A percentile compares a stretch with the other conserved stretches of the same genome.
Conservation (phyloP, 2,113 vertebrate species). For the Dromiciops gliroides region DNA sequence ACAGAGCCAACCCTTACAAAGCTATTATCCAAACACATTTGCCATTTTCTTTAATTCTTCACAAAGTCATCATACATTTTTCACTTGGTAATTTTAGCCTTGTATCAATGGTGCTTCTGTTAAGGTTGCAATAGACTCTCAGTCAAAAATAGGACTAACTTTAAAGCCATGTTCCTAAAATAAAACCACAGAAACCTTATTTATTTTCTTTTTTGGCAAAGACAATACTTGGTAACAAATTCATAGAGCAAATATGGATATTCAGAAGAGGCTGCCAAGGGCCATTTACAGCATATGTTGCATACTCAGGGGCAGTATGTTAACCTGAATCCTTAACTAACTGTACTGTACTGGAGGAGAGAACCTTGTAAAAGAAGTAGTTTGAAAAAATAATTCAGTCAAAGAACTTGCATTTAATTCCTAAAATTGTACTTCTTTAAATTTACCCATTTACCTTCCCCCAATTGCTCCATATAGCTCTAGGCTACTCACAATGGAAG, state of each 20-base stretch:
- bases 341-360: conserved; percentile 7
- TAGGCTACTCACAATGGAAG: background rate
- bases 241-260: conserved; percentile 27
- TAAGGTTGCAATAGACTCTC: conserved; percentile 25
- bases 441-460: background rate
- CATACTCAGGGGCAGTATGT: background rate
- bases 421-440: conserved; percentile 15
- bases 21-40: conserved; percentile 8
- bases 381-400: conserved; percentile 1
- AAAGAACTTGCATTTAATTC: background rate
- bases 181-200: conserved; percentile 27
- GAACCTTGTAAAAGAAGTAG: background rate
- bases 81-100: conserved; percentile 32
- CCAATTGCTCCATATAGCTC: background rate
- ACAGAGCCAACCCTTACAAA: conserved; percentile 37
- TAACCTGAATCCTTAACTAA: conserved; percentile 51
- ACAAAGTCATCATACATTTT: conserved; percentile 38
- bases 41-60: conserved; percentile 20
- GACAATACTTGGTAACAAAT: conserved; percentile 32
- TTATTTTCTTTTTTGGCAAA: conserved; percentile 47
- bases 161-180: conserved; percentile 42
- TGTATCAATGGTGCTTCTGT: conserved; percentile 31
- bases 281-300: conserved; percentile 19
- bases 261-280: conserved; percentile 45
- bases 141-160: conserved; percentile 17